phyloP scores from a whole-genome alignment of 2,113 vertebrate genomes.

The Etia nguti region DNA sequence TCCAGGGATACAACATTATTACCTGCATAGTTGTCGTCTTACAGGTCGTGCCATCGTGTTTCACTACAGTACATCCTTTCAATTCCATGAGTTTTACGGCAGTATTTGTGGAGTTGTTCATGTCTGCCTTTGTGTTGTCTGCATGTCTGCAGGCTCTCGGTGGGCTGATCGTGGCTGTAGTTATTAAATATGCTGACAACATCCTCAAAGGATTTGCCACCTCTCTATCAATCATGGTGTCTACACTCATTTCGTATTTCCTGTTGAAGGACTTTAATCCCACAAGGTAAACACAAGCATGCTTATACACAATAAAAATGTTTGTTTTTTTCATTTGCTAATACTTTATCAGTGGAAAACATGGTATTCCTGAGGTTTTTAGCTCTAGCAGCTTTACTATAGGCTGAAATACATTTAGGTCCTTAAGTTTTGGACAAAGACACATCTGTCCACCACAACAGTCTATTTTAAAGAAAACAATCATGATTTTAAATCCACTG shows the following conservation, averaged over 20 bases:
- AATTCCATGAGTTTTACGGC: neutral
- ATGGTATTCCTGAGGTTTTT: neutral
- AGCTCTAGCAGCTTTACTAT: neutral
- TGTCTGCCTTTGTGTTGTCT: neutral
- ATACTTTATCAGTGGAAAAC: neutral
- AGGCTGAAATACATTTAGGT: neutral
- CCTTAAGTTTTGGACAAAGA: neutral
- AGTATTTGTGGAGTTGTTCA: neutral
- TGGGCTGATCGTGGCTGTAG: constrained; percentile 53
- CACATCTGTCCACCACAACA: neutral
- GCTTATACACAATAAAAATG: neutral
- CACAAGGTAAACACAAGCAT: constrained; percentile 27
- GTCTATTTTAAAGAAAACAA: neutral
- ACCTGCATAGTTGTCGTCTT: constrained; percentile 86
- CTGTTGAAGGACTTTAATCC: constrained; percentile 54
- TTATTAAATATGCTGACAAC: constrained; percentile 70
- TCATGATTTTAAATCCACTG: neutral
- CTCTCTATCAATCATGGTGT: constrained; percentile 61
- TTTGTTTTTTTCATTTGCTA: neutral
- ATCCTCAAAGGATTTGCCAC: constrained; percentile 68
- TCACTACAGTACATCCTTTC: neutral
- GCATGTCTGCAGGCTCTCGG: constrained; percentile 50
- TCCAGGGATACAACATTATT: constrained; percentile 89
- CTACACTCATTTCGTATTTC: constrained; percentile 59
- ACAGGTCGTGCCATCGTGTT: constrained; percentile 73